Base-by-base conservation (phyloP, 2,113 vertebrate species). In the Zosterops japonicus region DNA sequence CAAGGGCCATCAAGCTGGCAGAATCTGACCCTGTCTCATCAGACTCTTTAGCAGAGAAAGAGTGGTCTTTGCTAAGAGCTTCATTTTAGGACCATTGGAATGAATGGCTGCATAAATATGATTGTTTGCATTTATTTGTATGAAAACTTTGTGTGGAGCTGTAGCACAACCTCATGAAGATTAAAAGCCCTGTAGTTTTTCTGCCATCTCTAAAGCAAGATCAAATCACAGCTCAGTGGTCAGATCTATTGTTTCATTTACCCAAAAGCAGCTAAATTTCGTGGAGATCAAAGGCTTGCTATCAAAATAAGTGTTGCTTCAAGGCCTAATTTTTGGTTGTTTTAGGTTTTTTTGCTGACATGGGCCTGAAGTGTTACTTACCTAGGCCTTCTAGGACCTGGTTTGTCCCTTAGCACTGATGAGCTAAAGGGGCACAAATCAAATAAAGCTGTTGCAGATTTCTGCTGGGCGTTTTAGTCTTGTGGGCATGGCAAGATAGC, bases 401-500 rank as follows among this genome's bases (percentile, higher is more conserved):
- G 39, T 67, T 21, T 75, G 39, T 52, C 14, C 23, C 70, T 85
- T 70, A 61, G 35, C 14, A 41, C 12, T 23, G 35, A 6, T 69
- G 27, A 18, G 61, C 33, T 16, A 49, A 90, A 77, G 0, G 5
- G 18, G 1, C 35, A 35, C 1, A 0, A 72, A 56, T 55, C 25
- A 64, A 70, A 35, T 29, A 27, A 83, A 92, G n/a, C 50, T 52
- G 16, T 12, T 61, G 6, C 3, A 33, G 42, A 50, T 7, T 42
- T 64, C 8, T 49, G 12, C 28, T 35, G 49, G 5, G 4, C 5
- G 4, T 84, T 20, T 18, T 15, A 11, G 9, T 31, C 28, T 25
- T 49, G 27, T 1, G 4, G 33, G 24, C 33, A 14, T 72, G 41
- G 18, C 15, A 56, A 15, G 31, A 17, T 53, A 46, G 22, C 2